Conservation (phyloP, 2,113 vertebrate species). For the Aptenodytes patagonicus region DNA sequence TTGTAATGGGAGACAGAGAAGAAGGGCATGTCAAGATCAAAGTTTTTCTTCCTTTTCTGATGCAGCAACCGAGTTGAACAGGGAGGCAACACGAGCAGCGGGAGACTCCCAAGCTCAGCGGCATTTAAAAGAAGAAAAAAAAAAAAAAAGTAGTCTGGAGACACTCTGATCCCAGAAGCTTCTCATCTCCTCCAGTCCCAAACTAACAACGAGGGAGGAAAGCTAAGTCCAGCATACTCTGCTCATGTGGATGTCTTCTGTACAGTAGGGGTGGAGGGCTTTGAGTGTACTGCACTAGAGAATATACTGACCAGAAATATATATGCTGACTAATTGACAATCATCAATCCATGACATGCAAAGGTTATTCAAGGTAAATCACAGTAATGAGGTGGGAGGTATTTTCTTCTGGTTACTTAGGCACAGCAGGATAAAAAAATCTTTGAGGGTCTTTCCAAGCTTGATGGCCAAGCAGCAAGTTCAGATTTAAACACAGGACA, state of each 20-base stretch:
- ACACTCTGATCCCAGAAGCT: neutral
- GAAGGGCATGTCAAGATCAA: neutral
- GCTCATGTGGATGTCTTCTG: neutral
- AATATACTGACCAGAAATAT: neutral
- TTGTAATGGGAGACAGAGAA: neutral
- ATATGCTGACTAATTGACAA: neutral
- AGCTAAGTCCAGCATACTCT: neutral
- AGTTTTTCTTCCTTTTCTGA: neutral
- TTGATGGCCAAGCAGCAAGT: neutral
- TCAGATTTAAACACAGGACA: neutral
- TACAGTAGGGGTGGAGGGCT: neutral
- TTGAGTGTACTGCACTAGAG: neutral
- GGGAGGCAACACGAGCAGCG: neutral
- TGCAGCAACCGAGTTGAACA: neutral
- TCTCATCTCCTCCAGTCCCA: neutral
- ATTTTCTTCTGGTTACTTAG: constrained; percentile 44
- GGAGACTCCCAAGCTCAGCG: neutral
- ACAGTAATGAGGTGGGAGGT: constrained; percentile 15
- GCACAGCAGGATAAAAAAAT: constrained; percentile 53
- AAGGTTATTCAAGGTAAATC: constrained; percentile 43
- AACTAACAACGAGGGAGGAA: neutral
- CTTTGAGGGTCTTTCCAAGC: constrained; percentile 17
- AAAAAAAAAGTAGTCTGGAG: neutral
- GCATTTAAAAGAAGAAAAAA: neutral
- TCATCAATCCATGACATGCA: neutral